A percentile compares a stretch with the other conserved stretches of the same genome.
phyloP scores from a whole-genome alignment of 2,113 vertebrate genomes.

The Epinephelus cyanopodus region DNA sequence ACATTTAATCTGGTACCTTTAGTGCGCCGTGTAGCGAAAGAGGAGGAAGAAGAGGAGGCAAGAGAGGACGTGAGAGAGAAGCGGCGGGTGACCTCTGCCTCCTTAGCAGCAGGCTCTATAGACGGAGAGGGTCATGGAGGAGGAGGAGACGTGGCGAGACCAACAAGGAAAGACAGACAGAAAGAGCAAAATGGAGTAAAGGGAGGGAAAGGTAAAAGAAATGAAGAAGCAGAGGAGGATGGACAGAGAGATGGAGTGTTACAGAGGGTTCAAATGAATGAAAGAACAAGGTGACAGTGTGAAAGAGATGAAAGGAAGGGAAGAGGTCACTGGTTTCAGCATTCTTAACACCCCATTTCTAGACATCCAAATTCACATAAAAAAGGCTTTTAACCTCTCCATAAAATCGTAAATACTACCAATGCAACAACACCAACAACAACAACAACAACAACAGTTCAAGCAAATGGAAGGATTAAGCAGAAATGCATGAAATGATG shows the following conservation, averaged over 20 bases:
- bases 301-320: background rate
- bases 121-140: slow-evolving; percentile 39
- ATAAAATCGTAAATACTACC: background rate
- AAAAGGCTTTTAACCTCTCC: background rate
- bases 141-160: background rate
- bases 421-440: too few species aligned
- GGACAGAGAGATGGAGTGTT: background rate
- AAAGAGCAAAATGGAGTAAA: background rate
- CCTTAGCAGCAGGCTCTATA: slow-evolving; percentile 88
- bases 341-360: background rate
- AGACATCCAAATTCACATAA: background rate
- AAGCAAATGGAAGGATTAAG: background rate
- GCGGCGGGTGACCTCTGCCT: slow-evolving; percentile 88
- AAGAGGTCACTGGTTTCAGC: background rate
- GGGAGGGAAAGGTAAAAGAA: background rate
- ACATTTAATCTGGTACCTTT: slow-evolving; percentile 87
- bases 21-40: slow-evolving; percentile 82
- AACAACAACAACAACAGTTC: background rate
- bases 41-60: slow-evolving; percentile 83
- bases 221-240: background rate
- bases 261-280: background rate
- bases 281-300: background rate
- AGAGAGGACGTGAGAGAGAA: slow-evolving; percentile 93
- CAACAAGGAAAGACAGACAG: background rate
- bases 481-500: slow-evolving; percentile 1